A percentile compares a stretch with the other conserved stretches of the same genome.
phyloP scores from a whole-genome alignment of 1,140 invertebrate species.

The Tetramorium parvispinum region DNA sequence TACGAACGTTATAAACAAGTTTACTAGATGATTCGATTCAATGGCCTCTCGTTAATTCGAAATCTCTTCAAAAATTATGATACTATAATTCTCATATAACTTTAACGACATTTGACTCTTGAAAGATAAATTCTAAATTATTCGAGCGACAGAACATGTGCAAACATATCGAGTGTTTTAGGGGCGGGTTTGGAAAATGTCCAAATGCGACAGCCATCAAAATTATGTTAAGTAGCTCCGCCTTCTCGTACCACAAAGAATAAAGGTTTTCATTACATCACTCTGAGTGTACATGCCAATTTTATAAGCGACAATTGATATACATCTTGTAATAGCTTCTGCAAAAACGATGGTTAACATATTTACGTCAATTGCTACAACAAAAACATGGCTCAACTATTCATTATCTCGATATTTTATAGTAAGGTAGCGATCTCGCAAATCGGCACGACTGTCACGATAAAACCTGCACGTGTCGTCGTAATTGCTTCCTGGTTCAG shows the following conservation, averaged over 20 bases:
- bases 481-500: conserved; percentile 68
- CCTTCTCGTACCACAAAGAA: background rate
- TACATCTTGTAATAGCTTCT: background rate
- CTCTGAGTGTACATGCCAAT: background rate
- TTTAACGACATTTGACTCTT: background rate
- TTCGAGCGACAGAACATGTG: background rate
- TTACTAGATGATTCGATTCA: background rate
- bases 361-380: background rate
- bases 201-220: conserved; percentile 41
- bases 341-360: background rate
- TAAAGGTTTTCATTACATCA: no score
- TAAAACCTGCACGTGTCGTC: conserved; percentile 40
- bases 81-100: background rate
- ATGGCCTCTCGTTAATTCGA: background rate
- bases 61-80: background rate
- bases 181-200: conserved; percentile 54
- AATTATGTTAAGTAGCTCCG: conserved; percentile 46
- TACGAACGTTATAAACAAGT: background rate
- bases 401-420: conserved; percentile 4
- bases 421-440: background rate
- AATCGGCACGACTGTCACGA: background rate
- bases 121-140: conserved; percentile 8
- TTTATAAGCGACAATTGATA: background rate
- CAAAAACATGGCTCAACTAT: background rate
- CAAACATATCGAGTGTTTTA: conserved; percentile 2